Base-by-base conservation (phyloP, 2,797 vertebrate genomes). In the Ctenosaura bakeri region DNA sequence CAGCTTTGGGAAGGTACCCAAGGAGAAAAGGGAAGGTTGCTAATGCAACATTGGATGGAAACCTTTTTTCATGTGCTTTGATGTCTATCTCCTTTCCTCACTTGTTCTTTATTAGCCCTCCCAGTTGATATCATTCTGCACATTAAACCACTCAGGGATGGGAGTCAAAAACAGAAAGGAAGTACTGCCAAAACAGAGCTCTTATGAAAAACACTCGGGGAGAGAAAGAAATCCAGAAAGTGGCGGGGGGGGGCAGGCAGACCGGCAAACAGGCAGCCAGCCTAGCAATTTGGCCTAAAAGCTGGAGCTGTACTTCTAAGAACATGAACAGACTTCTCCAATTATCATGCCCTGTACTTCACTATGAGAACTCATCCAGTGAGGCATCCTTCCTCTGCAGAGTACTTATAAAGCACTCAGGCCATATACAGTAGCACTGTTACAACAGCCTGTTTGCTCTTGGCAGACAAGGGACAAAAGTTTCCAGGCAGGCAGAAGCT, bases 381-480 rank as follows among this genome's bases (percentile, higher is more conserved):
- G 32, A 42, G 89, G 24, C 73, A 86, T 86, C 92, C 85, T 89
- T 89, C 87, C 77, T 88, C 86, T 78, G 90, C 95, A 91, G 59
- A 79, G 83, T 83, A 93, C 74, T 92, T 89, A 93, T 2, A 0
- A 92, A 94, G 93, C 89, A 66, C 69, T 90, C 50, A 9, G 73
- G 93, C 91, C 64, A 64, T 54, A 54, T 88, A 85, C 91, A 87
- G 94, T 3, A 92, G 69, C 91, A 89, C 46, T 93, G 94, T 94
- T 92, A 94, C 94, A 96, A 88, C 83, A 93, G 90, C 0, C 20
- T 78, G 86, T 86, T 92, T 93, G 92, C 91, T 90, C 80, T 74
- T 24, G 88, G 87, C 32, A 46, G 13, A 69, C 80, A 56, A 2
- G 64, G 38, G 26, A 71, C 88, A 83, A 87, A 89, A 89, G 74